Evolutionary conservation across 2,797 vertebrate species (phyloP).

Genomic region (Pseudocheirus occidentalis): DNA sequence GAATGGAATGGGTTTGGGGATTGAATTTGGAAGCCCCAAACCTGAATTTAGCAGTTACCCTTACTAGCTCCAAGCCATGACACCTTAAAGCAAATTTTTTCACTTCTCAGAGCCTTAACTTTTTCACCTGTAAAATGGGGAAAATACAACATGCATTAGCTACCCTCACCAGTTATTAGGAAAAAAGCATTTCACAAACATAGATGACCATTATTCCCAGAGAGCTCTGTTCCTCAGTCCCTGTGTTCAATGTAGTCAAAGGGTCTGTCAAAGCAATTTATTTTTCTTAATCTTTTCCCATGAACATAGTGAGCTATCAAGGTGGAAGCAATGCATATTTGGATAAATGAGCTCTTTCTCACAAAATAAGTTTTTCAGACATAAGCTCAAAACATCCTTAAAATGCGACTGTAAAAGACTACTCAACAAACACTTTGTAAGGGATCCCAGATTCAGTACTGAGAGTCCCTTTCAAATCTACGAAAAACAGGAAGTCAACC

Average conservation of each 20-base stretch:
- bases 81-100: background rate
- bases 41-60: background rate
- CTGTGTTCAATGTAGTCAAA: background rate
- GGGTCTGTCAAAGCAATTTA: background rate
- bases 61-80: background rate
- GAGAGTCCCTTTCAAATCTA: background rate
- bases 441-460: background rate
- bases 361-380: background rate
- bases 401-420: background rate
- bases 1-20: background rate
- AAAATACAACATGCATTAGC: background rate
- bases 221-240: background rate
- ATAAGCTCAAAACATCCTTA: background rate
- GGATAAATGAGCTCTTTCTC: background rate
- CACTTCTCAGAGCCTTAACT: background rate
- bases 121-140: background rate
- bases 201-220: background rate
- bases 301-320: background rate
- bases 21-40: background rate
- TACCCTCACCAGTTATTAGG: background rate
- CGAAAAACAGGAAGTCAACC: no score
- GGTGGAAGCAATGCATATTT: background rate
- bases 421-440: background rate
- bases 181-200: background rate
- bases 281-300: background rate